Evolutionary conservation across 2,888 invertebrate genomes (phyloP).

Genomic region (Drosophila trichaetosa): DNA sequence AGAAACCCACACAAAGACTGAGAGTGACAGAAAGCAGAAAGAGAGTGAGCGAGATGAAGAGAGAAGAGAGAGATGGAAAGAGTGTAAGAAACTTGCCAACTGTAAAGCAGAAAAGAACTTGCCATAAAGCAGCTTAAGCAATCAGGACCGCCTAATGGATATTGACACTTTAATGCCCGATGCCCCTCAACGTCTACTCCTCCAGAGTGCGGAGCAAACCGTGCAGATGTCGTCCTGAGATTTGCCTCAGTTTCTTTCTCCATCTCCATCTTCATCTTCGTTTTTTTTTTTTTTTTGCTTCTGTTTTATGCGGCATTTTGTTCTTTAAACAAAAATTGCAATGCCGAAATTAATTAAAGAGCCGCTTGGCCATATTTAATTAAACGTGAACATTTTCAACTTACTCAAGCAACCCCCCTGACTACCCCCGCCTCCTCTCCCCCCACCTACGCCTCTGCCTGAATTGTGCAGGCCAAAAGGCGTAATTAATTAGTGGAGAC

Average conservation of each 20-base stretch:
- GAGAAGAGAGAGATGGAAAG: conserved; percentile 10
- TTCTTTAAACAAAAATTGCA: conserved; percentile 77
- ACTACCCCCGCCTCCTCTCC: not conserved
- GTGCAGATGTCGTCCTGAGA: conserved; percentile 70
- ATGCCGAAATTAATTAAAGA: conserved; percentile 76
- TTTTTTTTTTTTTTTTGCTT: conserved; percentile 3
- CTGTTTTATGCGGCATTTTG: conserved; percentile 61
- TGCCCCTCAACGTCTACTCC: conserved; percentile 50
- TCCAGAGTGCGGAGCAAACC: conserved; percentile 24
- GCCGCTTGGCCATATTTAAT: conserved; percentile 74
- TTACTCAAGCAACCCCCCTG: conserved; percentile 22
- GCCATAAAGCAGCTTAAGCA: conserved; percentile 81
- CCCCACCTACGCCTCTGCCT: not conserved
- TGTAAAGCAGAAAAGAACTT: conserved; percentile 74
- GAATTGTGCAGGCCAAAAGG: conserved; percentile 64
- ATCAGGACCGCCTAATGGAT: conserved; percentile 80
- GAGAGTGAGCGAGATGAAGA: conserved; percentile 9
- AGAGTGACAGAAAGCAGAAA: conserved; percentile 11
- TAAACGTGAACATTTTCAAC: conserved; percentile 77
- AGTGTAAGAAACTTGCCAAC: conserved; percentile 67
- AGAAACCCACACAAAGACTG: conserved; percentile 44
- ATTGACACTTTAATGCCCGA: conserved; percentile 78
- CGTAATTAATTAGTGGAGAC: conserved; percentile 78
- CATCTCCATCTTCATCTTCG: conserved; percentile 10
- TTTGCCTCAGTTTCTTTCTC: conserved; percentile 55